phyloP scores from a whole-genome alignment of 2,113 vertebrate species.

The Odontesthes bonariensis region DNA sequence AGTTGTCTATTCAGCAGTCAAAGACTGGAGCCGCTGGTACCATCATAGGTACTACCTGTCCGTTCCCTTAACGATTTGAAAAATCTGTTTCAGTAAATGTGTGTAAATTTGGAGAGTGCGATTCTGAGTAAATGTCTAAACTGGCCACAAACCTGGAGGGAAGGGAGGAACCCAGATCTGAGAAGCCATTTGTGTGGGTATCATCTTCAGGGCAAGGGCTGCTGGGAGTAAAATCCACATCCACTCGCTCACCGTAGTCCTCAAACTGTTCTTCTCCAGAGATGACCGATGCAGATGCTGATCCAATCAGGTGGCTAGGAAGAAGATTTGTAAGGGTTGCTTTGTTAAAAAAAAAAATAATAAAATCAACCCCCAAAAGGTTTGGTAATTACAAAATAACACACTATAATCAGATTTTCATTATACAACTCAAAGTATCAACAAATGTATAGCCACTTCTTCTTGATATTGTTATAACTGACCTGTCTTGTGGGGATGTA shows the following conservation, averaged over 20 bases:
- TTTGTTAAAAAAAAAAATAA: too few relatives aligned
- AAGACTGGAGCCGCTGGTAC: too few relatives aligned
- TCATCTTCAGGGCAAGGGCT: conserved; percentile 95
- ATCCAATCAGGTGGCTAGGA: conserved; percentile 80
- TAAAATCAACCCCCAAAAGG: too few relatives aligned
- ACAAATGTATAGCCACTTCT: too few relatives aligned
- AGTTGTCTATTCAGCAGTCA: too few relatives aligned
- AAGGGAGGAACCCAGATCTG: conserved; percentile 93
- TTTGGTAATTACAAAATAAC: too few relatives aligned
- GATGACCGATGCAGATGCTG: conserved; percentile 86
- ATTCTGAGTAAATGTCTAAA: neutral
- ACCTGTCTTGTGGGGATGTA: conserved; percentile 67
- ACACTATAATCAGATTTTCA: too few relatives aligned
- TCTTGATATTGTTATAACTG: neutral
- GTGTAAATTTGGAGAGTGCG: neutral
- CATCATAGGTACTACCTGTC: too few relatives aligned
- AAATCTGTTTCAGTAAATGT: neutral
- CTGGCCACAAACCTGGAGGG: conserved; percentile 92
- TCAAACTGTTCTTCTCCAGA: conserved; percentile 96
- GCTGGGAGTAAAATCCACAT: conserved; percentile 91
- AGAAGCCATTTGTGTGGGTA: conserved; percentile 89
- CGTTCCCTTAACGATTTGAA: neutral
- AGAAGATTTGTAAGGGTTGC: too few relatives aligned
- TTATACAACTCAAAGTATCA: too few relatives aligned
- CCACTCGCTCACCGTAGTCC: conserved; percentile 96